Evolutionary conservation across 2,113 vertebrate genomes (phyloP).

Genomic region (Leuciscus idus): DNA sequence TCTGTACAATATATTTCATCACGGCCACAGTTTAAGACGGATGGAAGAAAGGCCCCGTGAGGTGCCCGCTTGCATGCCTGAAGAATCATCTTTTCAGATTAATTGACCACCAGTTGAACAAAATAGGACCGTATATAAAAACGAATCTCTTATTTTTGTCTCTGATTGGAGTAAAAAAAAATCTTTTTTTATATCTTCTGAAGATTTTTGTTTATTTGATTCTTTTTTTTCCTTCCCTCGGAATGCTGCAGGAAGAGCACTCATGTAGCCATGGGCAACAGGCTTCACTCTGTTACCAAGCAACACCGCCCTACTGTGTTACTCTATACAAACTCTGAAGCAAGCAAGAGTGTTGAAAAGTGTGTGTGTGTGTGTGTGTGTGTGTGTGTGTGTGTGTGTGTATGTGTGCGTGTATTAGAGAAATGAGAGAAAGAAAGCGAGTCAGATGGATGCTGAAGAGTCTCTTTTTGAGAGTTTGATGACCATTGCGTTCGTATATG

Average conservation of each 20-base stretch:
- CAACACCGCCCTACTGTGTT: constrained; percentile 65
- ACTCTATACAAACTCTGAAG: constrained; percentile 55
- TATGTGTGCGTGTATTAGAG: constrained; percentile 12
- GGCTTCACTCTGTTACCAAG: constrained; percentile 65
- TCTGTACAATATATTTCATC: constrained; percentile 39
- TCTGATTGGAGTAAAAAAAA: constrained; percentile 34
- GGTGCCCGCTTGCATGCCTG: constrained; percentile 82
- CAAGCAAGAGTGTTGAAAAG: constrained; percentile 39
- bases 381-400: background rate
- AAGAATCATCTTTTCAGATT: constrained; percentile 53
- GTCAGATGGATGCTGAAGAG: constrained; percentile 21
- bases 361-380: constrained; percentile 20
- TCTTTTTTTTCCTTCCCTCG: constrained; percentile 53
- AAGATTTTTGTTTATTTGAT: constrained; percentile 42
- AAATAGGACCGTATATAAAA: constrained; percentile 30
- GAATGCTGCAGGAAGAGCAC: constrained; percentile 64
- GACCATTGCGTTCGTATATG: constrained; percentile 8
- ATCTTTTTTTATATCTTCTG: constrained; percentile 35
- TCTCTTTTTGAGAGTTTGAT: constrained; percentile 40
- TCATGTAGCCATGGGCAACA: constrained; percentile 67
- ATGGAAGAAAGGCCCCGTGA: constrained; percentile 70
- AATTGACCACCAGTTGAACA: constrained; percentile 30
- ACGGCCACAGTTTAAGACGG: background rate
- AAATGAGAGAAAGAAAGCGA: constrained; percentile 26
- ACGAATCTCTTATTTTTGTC: constrained; percentile 36